phyloP scores from a whole-genome alignment of 2,113 vertebrate genomes.

The Chloebia gouldiae region DNA sequence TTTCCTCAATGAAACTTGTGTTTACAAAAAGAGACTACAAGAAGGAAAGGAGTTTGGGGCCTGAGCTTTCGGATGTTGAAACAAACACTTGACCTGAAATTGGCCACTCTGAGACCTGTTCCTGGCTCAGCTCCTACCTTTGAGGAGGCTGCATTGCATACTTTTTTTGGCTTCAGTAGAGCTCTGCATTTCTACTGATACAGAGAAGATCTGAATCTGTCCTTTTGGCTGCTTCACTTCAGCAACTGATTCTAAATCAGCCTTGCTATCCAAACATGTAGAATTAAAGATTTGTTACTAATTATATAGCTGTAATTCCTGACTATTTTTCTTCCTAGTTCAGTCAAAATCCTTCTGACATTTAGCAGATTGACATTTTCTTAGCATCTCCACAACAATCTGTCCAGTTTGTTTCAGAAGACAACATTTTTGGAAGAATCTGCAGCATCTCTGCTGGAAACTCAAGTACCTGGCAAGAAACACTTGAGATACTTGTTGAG shows the following conservation, averaged over 20 bases:
- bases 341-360: constrained; percentile 46
- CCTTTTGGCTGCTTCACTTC: not conserved
- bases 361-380: constrained; percentile 63
- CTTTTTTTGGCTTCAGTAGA: not conserved
- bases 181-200: not conserved
- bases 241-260: constrained; percentile 32
- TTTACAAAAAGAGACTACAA: not conserved
- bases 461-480: constrained; percentile 56
- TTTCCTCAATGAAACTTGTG: not conserved
- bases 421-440: constrained; percentile 51
- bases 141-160: not conserved
- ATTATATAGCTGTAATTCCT: constrained; percentile 20
- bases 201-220: not conserved
- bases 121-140: not conserved
- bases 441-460: constrained; percentile 48
- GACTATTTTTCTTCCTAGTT: constrained; percentile 54
- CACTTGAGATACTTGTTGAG: not conserved
- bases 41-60: not conserved
- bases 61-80: not conserved
- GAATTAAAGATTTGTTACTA: constrained; percentile 30
- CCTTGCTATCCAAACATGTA: constrained; percentile 14
- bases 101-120: not conserved
- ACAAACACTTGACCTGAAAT: not conserved
- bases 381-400: constrained; percentile 47
- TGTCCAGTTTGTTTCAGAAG: constrained; percentile 52